phyloP scores from a whole-genome alignment of 2,113 vertebrate species.

The Promerops cafer region DNA sequence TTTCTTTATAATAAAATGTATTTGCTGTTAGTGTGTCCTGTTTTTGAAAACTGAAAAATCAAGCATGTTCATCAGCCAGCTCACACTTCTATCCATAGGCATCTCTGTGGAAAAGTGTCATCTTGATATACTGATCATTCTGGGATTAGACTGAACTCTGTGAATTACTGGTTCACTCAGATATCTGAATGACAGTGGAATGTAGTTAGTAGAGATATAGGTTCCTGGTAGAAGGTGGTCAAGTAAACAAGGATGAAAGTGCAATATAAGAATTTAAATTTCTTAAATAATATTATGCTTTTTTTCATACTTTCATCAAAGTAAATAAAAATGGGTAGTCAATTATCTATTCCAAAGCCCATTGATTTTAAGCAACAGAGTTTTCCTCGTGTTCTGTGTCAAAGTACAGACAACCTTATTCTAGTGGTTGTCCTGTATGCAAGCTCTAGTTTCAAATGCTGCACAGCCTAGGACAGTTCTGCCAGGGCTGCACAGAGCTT shows the following conservation, averaged over 20 bases:
- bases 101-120: background rate
- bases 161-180: background rate
- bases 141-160: background rate
- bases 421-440: background rate
- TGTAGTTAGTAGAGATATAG: background rate
- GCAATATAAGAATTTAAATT: background rate
- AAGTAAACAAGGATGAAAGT: background rate
- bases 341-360: background rate
- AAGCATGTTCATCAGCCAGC: background rate
- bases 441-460: background rate
- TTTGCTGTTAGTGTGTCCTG: background rate
- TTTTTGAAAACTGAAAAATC: background rate
- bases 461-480: background rate
- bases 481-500: background rate
- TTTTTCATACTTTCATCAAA: background rate
- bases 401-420: background rate
- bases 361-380: background rate
- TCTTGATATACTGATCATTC: background rate
- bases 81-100: background rate
- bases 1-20: background rate
- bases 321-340: background rate
- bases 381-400: background rate
- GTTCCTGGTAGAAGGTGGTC: background rate
- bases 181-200: background rate
- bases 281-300: background rate